These are phyloP conservation scores for Iselma pallidipennis DNA, from an alignment of 2,888 invertebrate species.

Conservation along the genomic window DNA sequence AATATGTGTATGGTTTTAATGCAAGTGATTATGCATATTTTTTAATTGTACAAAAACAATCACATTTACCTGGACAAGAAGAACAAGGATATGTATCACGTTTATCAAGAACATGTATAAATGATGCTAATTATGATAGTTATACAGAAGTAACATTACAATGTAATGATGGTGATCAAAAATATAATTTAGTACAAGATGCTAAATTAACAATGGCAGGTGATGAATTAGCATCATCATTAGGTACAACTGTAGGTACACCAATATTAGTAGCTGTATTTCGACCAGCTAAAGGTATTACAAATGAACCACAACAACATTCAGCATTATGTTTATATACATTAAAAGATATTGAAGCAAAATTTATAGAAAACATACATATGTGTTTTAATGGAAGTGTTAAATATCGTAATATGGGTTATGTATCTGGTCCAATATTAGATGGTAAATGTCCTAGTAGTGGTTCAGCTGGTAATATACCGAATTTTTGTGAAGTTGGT, in stretches of 20 bases:
- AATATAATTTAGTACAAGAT: conserved; percentile 91
- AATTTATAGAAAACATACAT: conserved; percentile 96
- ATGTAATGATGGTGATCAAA: conserved; percentile 72
- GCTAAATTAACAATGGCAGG: conserved; percentile 88
- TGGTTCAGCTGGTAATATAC: conserved; percentile 86
- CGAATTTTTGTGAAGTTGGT: conserved; percentile 90
- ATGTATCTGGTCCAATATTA: conserved; percentile 87
- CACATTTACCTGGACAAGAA: conserved; percentile 84
- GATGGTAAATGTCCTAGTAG: conserved; percentile 90
- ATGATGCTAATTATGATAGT: conserved; percentile 93
- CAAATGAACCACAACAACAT: conserved; percentile 77
- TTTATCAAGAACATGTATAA: conserved; percentile 90
- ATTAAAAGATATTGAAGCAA: conserved; percentile 85
- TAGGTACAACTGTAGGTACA: conserved; percentile 79
- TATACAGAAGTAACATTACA: conserved; percentile 95
- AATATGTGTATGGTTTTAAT: conserved; percentile 96
- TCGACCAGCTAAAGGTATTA: conserved; percentile 86
- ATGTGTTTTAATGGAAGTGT: conserved; percentile 96
- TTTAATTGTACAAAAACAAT: conserved; percentile 91
- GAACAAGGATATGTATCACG: conserved; percentile 89
- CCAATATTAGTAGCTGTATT: conserved; percentile 87
- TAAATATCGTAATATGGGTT: conserved; percentile 89
- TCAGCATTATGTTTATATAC: conserved; percentile 95
- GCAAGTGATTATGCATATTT: conserved; percentile 96
- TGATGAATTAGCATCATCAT: conserved; percentile 76